phyloP scores from a whole-genome alignment of 2,888 invertebrate genomes.

The Cremastinae sp. region DNA sequence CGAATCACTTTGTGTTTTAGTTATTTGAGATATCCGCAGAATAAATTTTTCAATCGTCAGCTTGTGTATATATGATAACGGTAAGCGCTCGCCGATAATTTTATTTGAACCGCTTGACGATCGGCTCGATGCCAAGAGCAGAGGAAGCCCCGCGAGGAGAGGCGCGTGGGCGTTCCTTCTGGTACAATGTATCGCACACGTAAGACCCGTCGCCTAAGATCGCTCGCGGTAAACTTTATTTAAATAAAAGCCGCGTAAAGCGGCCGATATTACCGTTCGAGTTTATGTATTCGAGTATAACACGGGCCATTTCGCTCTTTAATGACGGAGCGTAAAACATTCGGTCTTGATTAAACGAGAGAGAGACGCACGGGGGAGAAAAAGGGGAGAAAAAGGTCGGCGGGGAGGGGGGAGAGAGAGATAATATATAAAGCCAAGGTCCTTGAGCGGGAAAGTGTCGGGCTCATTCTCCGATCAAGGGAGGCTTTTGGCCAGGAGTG shows the following conservation, averaged over 20 bases:
- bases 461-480: slow-evolving; percentile 27
- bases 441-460: slow-evolving; percentile 23
- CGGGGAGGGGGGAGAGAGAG: not conserved
- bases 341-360: slow-evolving; percentile 78
- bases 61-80: too few species aligned
- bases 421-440: not conserved
- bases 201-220: slow-evolving; percentile 44
- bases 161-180: slow-evolving; percentile 7
- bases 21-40: too few species aligned
- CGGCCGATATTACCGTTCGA: slow-evolving; percentile 76
- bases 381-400: slow-evolving; percentile 8
- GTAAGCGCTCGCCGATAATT: too few species aligned
- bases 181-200: slow-evolving; percentile 53
- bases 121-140: too few species aligned
- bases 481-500: not conserved
- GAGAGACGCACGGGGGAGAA: slow-evolving; percentile 50
- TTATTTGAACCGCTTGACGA: too few species aligned
- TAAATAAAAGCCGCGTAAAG: slow-evolving; percentile 78
- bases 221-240: slow-evolving; percentile 74
- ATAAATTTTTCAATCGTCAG: too few species aligned
- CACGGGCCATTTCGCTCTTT: slow-evolving; percentile 76
- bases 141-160: too few species aligned
- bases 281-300: slow-evolving; percentile 79
- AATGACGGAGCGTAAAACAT: slow-evolving; percentile 78
- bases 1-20: too few species aligned